A percentile compares a stretch with the other conserved stretches of the same genome.
These are phyloP conservation scores for Osmerus eperlanus DNA, from an alignment of 2,113 vertebrate species.

Conservation along the genomic window DNA sequence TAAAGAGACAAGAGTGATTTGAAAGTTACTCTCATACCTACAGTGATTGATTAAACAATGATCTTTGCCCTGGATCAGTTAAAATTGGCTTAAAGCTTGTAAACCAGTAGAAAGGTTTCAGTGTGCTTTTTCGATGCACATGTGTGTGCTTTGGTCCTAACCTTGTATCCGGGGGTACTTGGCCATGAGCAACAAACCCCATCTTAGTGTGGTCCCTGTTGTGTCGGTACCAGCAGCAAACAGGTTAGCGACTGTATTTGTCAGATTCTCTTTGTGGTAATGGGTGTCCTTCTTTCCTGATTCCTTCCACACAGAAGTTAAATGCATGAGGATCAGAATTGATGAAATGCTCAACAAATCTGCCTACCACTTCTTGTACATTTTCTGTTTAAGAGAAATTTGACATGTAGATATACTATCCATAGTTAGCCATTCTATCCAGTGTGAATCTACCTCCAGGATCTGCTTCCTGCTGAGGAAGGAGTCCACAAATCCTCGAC, in stretches of 20 bases:
- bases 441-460: background rate
- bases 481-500: conserved; percentile 6
- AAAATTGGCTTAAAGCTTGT: background rate
- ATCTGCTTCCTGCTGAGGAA: background rate
- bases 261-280: conserved; percentile 57
- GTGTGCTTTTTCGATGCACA: background rate
- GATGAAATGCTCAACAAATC: conserved; percentile 56
- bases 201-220: conserved; percentile 54
- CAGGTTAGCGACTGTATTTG: conserved; percentile 48
- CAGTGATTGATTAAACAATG: background rate
- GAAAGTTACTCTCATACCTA: background rate
- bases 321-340: background rate
- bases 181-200: conserved; percentile 63
- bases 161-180: conserved; percentile 71
- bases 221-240: conserved; percentile 70
- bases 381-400: background rate
- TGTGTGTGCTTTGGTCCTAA: conserved; percentile 23
- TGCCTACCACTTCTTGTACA: conserved; percentile 34
- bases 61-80: background rate
- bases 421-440: background rate
- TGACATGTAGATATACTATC: background rate
- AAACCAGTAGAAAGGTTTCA: too few relatives aligned
- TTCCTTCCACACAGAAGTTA: conserved; percentile 23
- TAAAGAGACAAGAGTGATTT: background rate
- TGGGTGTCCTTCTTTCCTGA: conserved; percentile 19